Percentiles rank a stretch among this genome's conserved stretches.
phyloP scores from a whole-genome alignment of 2,797 vertebrate species.

The Malurus splendens region DNA sequence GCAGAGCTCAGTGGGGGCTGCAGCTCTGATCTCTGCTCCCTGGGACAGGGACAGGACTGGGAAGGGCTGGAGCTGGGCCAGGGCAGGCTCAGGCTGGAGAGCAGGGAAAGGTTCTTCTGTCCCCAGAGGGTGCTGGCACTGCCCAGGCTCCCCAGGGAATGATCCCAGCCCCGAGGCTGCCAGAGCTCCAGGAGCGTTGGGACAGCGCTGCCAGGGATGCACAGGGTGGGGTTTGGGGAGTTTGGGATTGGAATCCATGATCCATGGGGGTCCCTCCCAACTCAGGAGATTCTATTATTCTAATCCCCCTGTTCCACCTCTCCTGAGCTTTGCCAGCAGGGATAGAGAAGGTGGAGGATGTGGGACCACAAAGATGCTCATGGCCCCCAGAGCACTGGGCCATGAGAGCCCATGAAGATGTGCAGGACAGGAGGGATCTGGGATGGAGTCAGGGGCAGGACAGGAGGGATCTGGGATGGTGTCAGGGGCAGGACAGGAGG shows the following conservation, averaged over 20 bases:
- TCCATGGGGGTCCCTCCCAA: background rate
- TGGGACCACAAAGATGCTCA: accelerated
- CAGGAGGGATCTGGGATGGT: background rate
- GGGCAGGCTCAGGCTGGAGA: background rate
- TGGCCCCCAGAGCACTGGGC: background rate
- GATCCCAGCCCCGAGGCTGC: background rate
- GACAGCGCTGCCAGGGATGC: background rate
- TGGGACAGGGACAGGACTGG: background rate
- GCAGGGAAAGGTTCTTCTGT: background rate
- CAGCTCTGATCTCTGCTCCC: background rate
- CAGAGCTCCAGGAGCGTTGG: background rate
- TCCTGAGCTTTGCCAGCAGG: background rate
- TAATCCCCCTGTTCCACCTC: background rate
- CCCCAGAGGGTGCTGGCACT: background rate
- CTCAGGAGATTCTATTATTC: background rate
- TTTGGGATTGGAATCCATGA: no score
- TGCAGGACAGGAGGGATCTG: background rate
- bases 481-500: background rate
- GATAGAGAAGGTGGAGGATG: background rate
- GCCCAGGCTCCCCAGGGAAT: background rate
- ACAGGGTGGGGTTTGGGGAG: accelerated
- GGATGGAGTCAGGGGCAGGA: background rate
- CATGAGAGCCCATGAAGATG: accelerated
- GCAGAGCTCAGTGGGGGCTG: background rate
- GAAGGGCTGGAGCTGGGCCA: background rate